Evolutionary conservation across 2,888 invertebrate genomes (phyloP).

Genomic region (Lasiommata megera): DNA sequence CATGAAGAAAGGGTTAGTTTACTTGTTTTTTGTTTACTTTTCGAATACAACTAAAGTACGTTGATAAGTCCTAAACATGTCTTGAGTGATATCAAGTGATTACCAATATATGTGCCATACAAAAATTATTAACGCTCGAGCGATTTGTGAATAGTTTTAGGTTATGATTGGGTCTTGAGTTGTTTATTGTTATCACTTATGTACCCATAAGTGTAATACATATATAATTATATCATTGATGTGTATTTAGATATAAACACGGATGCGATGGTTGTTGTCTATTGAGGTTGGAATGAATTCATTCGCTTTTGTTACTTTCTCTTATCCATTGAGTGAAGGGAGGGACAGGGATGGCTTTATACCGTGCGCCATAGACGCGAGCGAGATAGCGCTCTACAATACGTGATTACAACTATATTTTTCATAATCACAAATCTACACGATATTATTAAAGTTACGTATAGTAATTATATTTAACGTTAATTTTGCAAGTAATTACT

Average conservation of each 20-base stretch:
- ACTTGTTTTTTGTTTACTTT: conserved; percentile 60
- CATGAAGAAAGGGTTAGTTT: conserved; percentile 81
- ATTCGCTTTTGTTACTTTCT: conserved; percentile 81
- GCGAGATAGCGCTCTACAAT: conserved; percentile 61
- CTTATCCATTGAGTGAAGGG: conserved; percentile 77
- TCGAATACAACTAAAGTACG: conserved; percentile 12
- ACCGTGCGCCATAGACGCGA: conserved; percentile 40
- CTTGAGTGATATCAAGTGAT: conserved; percentile 1
- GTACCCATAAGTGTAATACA: not conserved
- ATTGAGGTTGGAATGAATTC: conserved; percentile 67
- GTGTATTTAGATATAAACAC: conserved; percentile 32
- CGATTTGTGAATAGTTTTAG: conserved; percentile 41
- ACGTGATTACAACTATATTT: conserved; percentile 46
- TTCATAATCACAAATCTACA: conserved; percentile 37
- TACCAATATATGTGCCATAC: conserved; percentile 7
- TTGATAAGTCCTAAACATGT: not conserved
- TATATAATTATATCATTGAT: conserved; percentile 3
- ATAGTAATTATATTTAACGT: not conserved
- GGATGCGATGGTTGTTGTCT: conserved; percentile 48
- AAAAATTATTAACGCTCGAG: conserved; percentile 17
- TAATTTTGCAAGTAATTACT: not conserved
- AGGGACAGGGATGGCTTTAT: conserved; percentile 59
- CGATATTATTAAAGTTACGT: conserved; percentile 20
- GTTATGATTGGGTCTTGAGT: conserved; percentile 52
- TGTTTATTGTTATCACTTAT: conserved; percentile 44